Evolutionary conservation across 2,797 vertebrate species (phyloP).

Genomic region (Glossophaga mutica): DNA sequence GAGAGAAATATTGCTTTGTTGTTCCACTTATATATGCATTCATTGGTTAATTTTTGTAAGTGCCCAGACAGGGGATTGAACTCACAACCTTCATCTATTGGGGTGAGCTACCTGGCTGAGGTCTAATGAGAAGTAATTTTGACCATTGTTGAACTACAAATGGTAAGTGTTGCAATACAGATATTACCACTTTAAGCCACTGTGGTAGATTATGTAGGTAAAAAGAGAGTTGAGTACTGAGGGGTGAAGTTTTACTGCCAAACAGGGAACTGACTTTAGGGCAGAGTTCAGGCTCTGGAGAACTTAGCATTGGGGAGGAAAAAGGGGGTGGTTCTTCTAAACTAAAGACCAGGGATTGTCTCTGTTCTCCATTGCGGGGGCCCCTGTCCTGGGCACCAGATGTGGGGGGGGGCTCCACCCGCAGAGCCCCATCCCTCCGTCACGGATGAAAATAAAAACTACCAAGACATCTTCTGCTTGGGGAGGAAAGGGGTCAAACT

Average conservation of each 20-base stretch:
- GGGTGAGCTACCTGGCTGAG: neutral
- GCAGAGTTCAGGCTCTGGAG: neutral
- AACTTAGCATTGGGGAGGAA: neutral
- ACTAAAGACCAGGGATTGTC: neutral
- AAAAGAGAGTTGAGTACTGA: neutral
- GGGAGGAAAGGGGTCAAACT: no score
- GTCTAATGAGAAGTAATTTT: neutral
- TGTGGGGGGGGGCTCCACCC: no score
- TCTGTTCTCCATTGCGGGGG: neutral
- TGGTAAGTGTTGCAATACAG: neutral
- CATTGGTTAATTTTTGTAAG: neutral
- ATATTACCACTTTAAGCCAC: neutral
- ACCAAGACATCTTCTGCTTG: no score
- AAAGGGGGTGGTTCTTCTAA: neutral
- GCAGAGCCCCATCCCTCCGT: no score
- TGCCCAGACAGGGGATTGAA: neutral
- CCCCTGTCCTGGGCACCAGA: no score
- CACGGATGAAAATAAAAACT: no score
- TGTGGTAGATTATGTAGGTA: neutral
- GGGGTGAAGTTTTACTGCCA: neutral
- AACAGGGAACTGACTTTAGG: neutral
- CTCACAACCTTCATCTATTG: neutral
- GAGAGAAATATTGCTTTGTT: neutral
- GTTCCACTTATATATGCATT: neutral
- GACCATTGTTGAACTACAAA: conserved; percentile 8